Percentiles rank a stretch among this genome's conserved stretches.
phyloP scores from a whole-genome alignment of 2,113 vertebrate species.

The Sterrhoptilus dennistouni region DNA sequence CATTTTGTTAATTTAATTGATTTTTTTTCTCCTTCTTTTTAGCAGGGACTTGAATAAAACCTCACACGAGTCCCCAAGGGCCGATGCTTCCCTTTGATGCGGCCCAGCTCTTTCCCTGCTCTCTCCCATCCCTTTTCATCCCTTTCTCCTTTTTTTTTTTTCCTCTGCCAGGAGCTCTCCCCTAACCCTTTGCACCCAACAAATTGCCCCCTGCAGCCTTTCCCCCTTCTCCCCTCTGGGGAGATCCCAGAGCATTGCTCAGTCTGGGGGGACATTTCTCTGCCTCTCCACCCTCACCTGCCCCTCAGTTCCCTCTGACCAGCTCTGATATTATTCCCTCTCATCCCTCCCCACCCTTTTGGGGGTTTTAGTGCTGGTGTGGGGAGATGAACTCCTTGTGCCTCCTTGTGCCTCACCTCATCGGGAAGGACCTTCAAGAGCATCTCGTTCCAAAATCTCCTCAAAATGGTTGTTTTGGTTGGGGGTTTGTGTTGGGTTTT shows the following conservation, averaged over 20 bases:
- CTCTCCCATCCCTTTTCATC: not conserved
- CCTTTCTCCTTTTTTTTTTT: not conserved
- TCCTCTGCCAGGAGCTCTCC: not conserved
- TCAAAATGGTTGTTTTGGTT: too few species aligned
- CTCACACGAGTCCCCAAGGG: not conserved
- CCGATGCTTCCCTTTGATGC: not conserved
- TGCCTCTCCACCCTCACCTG: not conserved
- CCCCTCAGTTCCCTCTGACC: not conserved
- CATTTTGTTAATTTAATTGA: slow-evolving; percentile 60
- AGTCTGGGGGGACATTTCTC: not conserved
- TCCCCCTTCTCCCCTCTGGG: not conserved
- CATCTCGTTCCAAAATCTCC: too few species aligned
- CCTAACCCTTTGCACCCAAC: not conserved
- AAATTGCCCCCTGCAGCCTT: not conserved
- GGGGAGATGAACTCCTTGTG: too few species aligned
- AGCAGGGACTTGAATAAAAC: slow-evolving; percentile 10
- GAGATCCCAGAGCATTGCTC: not conserved
- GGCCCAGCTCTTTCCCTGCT: not conserved
- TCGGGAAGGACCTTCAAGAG: too few species aligned
- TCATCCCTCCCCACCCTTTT: not conserved
- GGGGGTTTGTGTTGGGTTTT: too few species aligned
- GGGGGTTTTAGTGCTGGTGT: not conserved
- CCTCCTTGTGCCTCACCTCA: too few species aligned
- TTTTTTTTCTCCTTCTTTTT: slow-evolving; percentile 2
- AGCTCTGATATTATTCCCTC: not conserved